Base-by-base conservation (phyloP, 2,797 vertebrate genomes). In the Diplodus sargus region DNA sequence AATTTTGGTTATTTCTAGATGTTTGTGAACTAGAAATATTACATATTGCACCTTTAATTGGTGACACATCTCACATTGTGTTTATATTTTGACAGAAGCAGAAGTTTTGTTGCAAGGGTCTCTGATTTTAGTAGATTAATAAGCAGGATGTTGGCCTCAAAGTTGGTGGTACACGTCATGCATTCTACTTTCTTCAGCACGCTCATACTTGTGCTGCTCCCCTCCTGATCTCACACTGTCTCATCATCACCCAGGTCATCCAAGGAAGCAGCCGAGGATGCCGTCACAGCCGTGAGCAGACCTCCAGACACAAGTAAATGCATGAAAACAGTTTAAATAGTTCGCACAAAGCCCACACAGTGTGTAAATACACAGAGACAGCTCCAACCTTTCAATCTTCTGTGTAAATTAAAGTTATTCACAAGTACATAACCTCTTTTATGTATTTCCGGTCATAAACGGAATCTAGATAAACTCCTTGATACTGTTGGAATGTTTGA, bases 261-360 rank as follows among this genome's bases (percentile, higher is more conserved):
- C 43, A 95, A 97, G 93, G 97, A 98, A 39, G 39, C 39, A 39
- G 39, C 39, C 39, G 10, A 39, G 96, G 97, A 48, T 97, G 97
- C 87, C 95, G 96, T 54, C 95, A 96, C 79, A 94, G 95, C 72
- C 92, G 94, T 49, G 95, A 95, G 83, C 92, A 89, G 83, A 94
- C 95, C 87, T 94, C 96, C 39, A 97, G 96, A 93, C 96, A 97
- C 95, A 97, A 97, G 97, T 97, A 95, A 45, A 14, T 5, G 1
- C 2, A 47, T 39, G 9, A 43, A 7, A 42, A 25, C 11, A 16
- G 4, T 13, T 10, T 20, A 42, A 56, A 12, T 18, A 30, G 4
- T 53, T 64, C 30, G 42, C 66, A 43, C 16, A 9, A 20, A 25
- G n/a, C n/a, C 14, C 49, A 30, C 14, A 2, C 48, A 14, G 16